phyloP scores from a whole-genome alignment of 2,888 invertebrate genomes.

The Frankliniella intonsa region DNA sequence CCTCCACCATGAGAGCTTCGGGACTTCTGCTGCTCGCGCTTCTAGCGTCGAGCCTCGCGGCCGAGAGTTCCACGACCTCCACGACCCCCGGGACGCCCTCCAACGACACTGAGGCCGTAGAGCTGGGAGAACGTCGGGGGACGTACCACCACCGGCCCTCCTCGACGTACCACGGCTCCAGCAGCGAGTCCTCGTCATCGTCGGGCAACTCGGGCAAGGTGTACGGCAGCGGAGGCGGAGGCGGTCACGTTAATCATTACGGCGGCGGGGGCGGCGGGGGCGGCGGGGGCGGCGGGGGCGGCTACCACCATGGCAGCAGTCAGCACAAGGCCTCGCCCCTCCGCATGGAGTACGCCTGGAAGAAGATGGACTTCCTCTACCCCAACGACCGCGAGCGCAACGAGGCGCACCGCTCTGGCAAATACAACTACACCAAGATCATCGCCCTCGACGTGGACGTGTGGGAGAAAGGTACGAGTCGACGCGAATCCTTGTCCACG shows the following conservation, averaged over 20 bases:
- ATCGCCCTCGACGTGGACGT: neutral
- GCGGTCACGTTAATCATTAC: neutral
- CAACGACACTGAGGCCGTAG: neutral
- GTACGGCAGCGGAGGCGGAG: neutral
- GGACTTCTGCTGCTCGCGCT: neutral
- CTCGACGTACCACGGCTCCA: neutral
- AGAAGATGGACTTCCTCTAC: constrained; percentile 65
- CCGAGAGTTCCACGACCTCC: too few relatives aligned
- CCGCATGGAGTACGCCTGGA: constrained; percentile 64
- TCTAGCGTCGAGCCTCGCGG: neutral
- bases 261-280: neutral
- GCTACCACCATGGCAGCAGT: neutral
- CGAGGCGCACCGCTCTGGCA: constrained; percentile 54
- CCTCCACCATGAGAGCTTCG: too few relatives aligned
- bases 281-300: neutral
- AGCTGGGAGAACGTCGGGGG: neutral
- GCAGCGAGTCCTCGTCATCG: too few relatives aligned
- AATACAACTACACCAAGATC: constrained; percentile 6
- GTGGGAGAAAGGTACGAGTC: neutral
- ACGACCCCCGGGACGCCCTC: too few relatives aligned
- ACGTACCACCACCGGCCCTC: neutral
- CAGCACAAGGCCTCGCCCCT: neutral
- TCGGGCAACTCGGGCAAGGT: too few relatives aligned
- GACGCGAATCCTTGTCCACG: neutral
- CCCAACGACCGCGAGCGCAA: constrained; percentile 54